Evolutionary conservation across 2,113 vertebrate species (phyloP), one percentile per base, ranked within the genome.

Genomic region (Oxyura jamaicensis): DNA sequence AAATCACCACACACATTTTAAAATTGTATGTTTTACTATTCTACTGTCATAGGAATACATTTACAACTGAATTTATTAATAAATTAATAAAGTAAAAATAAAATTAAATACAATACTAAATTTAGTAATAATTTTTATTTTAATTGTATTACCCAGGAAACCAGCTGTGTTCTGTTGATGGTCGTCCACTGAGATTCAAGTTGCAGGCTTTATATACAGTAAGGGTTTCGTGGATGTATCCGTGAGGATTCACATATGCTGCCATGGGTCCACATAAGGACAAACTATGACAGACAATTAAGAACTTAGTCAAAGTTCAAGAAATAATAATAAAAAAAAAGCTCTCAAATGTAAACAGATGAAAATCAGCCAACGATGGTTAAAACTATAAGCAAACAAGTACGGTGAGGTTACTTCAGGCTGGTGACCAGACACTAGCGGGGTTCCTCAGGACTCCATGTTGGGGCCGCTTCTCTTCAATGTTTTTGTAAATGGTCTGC

Each of bases 261-360:
- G 99, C 99, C 99, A 99, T 99, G 19, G 99, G 99, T 25, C 99
- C 99, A 31, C 98, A 99, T 16, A 99, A 71, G 55, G 99, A 99
- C 55, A 99, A 96, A 84, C 99, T 99, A 39, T 33, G 97, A 94
- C 6, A 96, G 69, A 75, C 2, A 50, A 13, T 2, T 2, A 77
- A 19, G 20, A 21, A 21, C 8, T 44, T 4, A 10, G 10, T 63
- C 79, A 95, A 50, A 35, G 13, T 3, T 48, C 22, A 31, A 76
- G 55, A 84, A 31, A 71, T 39, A 39, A 39, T 25, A 56, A 50
- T n/a, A 75, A 53, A 4, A 1, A 8, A 52, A 74, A 42, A 5
- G 2, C 3, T 22, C 11, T 8, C 13, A 46, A 44, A 36, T 3
- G 3, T 5, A 41, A 73, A 35, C 13, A 46, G 48, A 81, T 39